Evolutionary conservation across 2,113 vertebrate species (phyloP).

Genomic region (Acanthochromis polyacanthus): DNA sequence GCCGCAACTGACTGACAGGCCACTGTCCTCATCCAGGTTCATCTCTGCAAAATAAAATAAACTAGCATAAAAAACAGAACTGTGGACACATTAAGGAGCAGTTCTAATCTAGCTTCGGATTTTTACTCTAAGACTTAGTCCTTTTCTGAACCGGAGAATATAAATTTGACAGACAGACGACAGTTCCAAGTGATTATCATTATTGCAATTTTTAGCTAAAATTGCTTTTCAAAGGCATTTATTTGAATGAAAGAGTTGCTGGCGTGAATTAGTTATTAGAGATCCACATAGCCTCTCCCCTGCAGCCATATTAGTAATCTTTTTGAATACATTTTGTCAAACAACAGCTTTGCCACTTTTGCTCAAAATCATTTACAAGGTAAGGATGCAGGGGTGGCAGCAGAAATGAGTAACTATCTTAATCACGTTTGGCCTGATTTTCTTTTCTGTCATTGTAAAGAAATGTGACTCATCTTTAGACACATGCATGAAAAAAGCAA

Average conservation of each 20-base stretch:
- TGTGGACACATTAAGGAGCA: background rate
- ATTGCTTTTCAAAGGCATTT: too few species aligned
- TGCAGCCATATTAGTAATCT: slow-evolving; percentile 9
- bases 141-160: background rate
- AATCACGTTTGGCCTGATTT: slow-evolving; percentile 26
- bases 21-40: slow-evolving; percentile 84
- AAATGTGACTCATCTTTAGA: slow-evolving; percentile 34
- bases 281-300: background rate
- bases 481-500: background rate
- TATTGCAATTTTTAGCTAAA: background rate
- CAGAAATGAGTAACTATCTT: slow-evolving; percentile 3
- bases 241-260: background rate
- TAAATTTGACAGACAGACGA: background rate
- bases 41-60: slow-evolving; percentile 68
- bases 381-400: background rate
- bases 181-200: too few species aligned
- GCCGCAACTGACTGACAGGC: slow-evolving; percentile 91
- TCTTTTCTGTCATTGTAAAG: slow-evolving; percentile 1
- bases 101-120: background rate
- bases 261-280: too few species aligned
- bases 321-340: background rate
- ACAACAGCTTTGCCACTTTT: background rate
- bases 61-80: background rate
- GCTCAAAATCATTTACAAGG: background rate
- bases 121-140: background rate